Percentiles rank a stretch among this genome's conserved stretches.
phyloP scores from a whole-genome alignment of 2,888 invertebrate species.

The Dione vanillae region DNA sequence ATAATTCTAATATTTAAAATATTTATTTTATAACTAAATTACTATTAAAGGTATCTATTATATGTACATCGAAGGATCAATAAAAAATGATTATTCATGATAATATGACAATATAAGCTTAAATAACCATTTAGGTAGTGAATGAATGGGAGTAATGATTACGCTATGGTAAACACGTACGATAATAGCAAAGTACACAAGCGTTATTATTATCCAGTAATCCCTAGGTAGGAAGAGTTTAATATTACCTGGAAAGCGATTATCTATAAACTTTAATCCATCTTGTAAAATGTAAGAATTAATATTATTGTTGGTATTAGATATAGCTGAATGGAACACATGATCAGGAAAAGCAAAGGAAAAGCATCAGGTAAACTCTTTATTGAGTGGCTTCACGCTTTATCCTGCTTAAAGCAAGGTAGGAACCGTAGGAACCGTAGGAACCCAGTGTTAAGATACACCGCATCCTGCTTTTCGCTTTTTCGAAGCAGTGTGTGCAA shows the following conservation, averaged over 20 bases:
- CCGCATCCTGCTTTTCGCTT: too few species aligned
- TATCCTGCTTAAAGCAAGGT: too few species aligned
- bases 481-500: too few species aligned
- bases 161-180: slow-evolving; percentile 63
- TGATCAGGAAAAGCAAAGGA: too few species aligned
- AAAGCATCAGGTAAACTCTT: too few species aligned
- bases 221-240: slow-evolving; percentile 40
- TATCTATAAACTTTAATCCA: slow-evolving; percentile 36
- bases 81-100: slow-evolving; percentile 42
- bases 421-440: too few species aligned
- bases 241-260: slow-evolving; percentile 43
- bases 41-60: too few species aligned
- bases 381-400: too few species aligned
- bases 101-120: slow-evolving; percentile 61
- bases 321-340: too few species aligned
- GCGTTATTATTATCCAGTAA: slow-evolving; percentile 56
- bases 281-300: slow-evolving; percentile 31
- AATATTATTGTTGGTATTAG: slow-evolving; percentile 17
- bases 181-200: slow-evolving; percentile 70
- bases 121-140: slow-evolving; percentile 68
- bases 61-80: too few species aligned
- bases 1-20: neutral
- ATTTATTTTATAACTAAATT: neutral
- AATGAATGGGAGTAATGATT: slow-evolving; percentile 64
- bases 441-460: too few species aligned